Percentiles rank a stretch among this genome's conserved stretches.
Evolutionary conservation across 2,888 invertebrate species (phyloP).

Genomic region (Archips xylosteana): DNA sequence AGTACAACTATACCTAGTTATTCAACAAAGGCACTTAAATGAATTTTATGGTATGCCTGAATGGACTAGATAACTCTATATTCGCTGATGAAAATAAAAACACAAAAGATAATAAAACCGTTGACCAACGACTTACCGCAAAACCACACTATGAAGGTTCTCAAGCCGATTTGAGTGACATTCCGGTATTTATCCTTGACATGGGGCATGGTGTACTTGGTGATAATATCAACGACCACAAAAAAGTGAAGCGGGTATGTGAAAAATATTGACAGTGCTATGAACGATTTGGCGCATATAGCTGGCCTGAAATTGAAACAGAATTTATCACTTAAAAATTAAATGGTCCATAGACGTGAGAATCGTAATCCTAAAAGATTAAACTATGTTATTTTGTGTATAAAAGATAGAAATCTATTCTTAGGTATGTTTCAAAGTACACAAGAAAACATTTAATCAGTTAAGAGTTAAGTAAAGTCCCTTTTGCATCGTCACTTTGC

Average conservation of each 20-base stretch:
- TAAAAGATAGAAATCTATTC: no score
- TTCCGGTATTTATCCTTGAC: slow-evolving; percentile 76
- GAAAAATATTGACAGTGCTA: slow-evolving; percentile 95
- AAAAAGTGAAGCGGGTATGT: slow-evolving; percentile 97
- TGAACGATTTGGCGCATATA: slow-evolving; percentile 92
- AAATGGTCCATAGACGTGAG: neutral
- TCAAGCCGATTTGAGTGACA: slow-evolving; percentile 60
- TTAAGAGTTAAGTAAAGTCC: no score
- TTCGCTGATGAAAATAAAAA: neutral
- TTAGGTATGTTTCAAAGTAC: no score
- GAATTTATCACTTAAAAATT: neutral
- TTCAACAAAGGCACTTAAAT: neutral
- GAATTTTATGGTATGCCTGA: neutral
- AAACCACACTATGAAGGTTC: slow-evolving; percentile 68
- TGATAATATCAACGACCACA: slow-evolving; percentile 95
- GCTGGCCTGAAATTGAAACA: slow-evolving; percentile 86
- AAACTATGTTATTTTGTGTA: no score
- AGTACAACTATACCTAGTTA: neutral
- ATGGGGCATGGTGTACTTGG: slow-evolving; percentile 89
- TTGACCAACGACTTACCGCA: slow-evolving; percentile 65
- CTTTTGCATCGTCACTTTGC: no score
- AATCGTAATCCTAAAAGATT: neutral
- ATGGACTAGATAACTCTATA: neutral
- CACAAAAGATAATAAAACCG: neutral
- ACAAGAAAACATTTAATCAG: no score